These are phyloP conservation scores for Allacma fusca DNA, from an alignment of 2,888 invertebrate genomes.

Conservation along the genomic window DNA sequence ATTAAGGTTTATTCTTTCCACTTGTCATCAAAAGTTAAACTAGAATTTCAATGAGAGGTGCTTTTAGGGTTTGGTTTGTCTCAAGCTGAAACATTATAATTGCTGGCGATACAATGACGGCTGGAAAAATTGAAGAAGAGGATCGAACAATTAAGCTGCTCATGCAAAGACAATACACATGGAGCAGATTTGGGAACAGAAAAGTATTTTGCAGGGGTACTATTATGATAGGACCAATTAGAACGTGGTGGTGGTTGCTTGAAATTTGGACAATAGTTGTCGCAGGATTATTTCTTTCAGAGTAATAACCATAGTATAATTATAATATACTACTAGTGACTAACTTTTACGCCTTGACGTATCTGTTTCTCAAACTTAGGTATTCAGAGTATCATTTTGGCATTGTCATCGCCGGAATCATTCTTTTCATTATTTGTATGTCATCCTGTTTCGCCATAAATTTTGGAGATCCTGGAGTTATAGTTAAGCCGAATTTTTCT, in stretches of 20 bases:
- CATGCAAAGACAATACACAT: slow-evolving; percentile 29
- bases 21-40: no score
- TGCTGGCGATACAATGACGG: background rate
- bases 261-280: slow-evolving; percentile 50
- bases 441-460: slow-evolving; percentile 48
- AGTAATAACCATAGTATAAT: slow-evolving; percentile 42
- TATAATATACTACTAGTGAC: background rate
- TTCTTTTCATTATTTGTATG: slow-evolving; percentile 36
- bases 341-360: background rate
- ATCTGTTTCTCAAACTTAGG: slow-evolving; percentile 11
- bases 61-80: no score
- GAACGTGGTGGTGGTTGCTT: slow-evolving; percentile 56
- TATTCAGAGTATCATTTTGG: slow-evolving; percentile 39
- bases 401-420: slow-evolving; percentile 23
- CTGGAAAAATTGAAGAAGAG: slow-evolving; percentile 13
- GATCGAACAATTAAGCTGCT: slow-evolving; percentile 34
- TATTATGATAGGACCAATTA: slow-evolving; percentile 50
- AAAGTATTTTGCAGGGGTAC: slow-evolving; percentile 45
- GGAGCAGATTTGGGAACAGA: slow-evolving; percentile 49
- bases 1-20: no score
- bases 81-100: no score
- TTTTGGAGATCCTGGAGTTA: slow-evolving; percentile 52
- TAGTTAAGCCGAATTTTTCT: slow-evolving; percentile 46
- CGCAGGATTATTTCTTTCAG: slow-evolving; percentile 42
- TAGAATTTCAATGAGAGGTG: no score